Evolutionary conservation across 2,888 invertebrate species (phyloP), one percentile per base, ranked within the genome.

Genomic region (Spisula subtruncata): DNA sequence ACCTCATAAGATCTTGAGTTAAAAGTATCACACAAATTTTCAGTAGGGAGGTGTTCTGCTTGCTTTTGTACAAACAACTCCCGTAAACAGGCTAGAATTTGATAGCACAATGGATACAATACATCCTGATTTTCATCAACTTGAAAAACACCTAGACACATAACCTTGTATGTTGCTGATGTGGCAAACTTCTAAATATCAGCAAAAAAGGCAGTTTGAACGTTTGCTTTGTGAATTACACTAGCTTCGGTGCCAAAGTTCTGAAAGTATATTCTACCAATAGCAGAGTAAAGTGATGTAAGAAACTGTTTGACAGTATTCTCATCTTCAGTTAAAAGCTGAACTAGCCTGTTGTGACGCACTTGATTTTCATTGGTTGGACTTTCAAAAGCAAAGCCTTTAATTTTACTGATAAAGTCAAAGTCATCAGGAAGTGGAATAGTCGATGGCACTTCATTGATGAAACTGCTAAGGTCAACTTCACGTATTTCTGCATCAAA

Each of bases 21-120:
- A 4, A 71, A 71, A 18, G 29, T 71, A 25, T 71, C 71, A 71
- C 71, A 71, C 29, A 71, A 71, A 29, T 71, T 12, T 2, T 71
- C 71, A 71, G 71, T 71, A 71, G 71, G 71, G 16, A 71, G 71
- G 20, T 71, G 25, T 71, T 71, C 71, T 71, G 71, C 71, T 71
- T 32, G 71, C n/a, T 71, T 71, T 32, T 71, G 71, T 29, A 71
- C 1, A n/a, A 29, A 71, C 32, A 32, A 71, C 12, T 71, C 71
- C 71, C 71, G 25, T 71, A 71, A 71, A 32, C 29, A 25, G 10
- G 71, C 10, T 25, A 71, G 71, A 32, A 71, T 71, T 71, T 71
- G 71, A n/a, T 71, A 71, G 32, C 71, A 71, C 71, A 71, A 71
- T 25, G 71, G 71, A 71, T 29, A 71, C 32, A 71, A 10, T 29